phyloP scores from a whole-genome alignment of 2,797 vertebrate genomes.

The Pseudochromis fuscus region DNA sequence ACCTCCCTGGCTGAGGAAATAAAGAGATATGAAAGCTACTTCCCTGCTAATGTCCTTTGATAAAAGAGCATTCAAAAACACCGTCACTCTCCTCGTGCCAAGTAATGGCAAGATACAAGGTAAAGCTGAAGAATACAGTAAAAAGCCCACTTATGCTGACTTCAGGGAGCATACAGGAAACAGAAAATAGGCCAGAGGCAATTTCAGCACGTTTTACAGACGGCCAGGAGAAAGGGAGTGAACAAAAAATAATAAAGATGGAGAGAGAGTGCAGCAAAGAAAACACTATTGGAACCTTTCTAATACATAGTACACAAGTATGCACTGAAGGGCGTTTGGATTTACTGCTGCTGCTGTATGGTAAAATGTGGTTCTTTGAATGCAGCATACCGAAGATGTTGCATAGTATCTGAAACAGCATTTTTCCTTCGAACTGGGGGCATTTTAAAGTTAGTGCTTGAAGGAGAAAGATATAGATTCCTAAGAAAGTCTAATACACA shows the following conservation, averaged over 20 bases:
- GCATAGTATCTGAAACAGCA: slow-evolving; percentile 5
- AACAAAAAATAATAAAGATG: slow-evolving; percentile 13
- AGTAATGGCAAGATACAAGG: slow-evolving; percentile 36
- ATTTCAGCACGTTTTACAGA: slow-evolving; percentile 51
- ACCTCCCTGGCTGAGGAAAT: too few relatives aligned
- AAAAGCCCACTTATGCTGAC: slow-evolving; percentile 40
- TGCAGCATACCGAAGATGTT: too few relatives aligned
- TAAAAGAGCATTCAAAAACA: slow-evolving; percentile 8
- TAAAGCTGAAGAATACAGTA: slow-evolving; percentile 30
- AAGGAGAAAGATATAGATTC: not conserved
- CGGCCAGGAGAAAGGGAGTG: slow-evolving; percentile 31
- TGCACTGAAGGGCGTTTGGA: not conserved
- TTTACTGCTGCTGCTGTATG: slow-evolving; percentile 3
- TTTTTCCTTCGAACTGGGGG: not conserved
- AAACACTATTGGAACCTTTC: slow-evolving; percentile 7
- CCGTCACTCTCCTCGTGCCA: not conserved
- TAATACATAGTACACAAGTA: slow-evolving; percentile 6
- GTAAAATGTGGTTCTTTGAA: slow-evolving; percentile 11
- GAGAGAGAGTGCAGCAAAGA: not conserved
- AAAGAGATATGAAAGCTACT: not conserved
- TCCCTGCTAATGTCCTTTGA: slow-evolving; percentile 15
- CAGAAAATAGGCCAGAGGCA: slow-evolving; percentile 52
- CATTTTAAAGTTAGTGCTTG: not conserved
- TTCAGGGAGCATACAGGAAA: slow-evolving; percentile 47
- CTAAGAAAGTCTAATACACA: not conserved